Base-by-base conservation (phyloP, 2,113 vertebrate species). In the Micronycteris hirsuta region DNA sequence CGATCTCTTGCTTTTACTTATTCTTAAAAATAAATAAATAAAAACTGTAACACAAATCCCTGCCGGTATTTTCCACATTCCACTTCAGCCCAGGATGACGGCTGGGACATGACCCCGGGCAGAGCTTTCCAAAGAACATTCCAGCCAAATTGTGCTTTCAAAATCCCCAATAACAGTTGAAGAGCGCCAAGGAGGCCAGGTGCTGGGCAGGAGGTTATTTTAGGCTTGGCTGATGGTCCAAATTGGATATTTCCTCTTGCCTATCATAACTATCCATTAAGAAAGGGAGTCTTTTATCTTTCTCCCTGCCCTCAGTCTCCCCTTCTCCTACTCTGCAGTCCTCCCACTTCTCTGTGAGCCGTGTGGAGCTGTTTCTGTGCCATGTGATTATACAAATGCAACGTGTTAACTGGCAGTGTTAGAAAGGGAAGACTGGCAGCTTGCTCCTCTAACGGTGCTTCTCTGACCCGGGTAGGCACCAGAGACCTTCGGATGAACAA, bases 141-240 rank as follows among this genome's bases (percentile, higher is more conserved):
- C 49, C 82, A 97, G 95, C 96, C 95, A 97, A 94, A 89, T 36
- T 33, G n/a, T 80, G 90, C 67, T 94, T 97, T 95, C 97, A 87
- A 86, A 97, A 97, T 96, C 82, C 74, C 95, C 87, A 95, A 8
- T 61, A 95, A 91, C 93, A 80, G 56, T 81, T 97, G 91, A 94
- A 80, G 92, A 91, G 94, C 89, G 96, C 97, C 95, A 97, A 97
- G 80, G 93, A 96, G 88, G 78, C 96, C 97, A 98, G 97, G 96
- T 98, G 97, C 96, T 89, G 74, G 95, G 97, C 97, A 98, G 97
- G 88, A 97, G 95, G 96, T 89, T 96, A 97, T 97, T 97, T 97
- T 89, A 95, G 82, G 97, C 93, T 97, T 96, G 91, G 94, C 77
- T 89, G 74, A 91, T 96, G 82, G 91, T 97, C 88, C 96, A 97